Evolutionary conservation across 2,797 vertebrate species (phyloP), one percentile per base, ranked within the genome.

Genomic region (Gallinago stenura): DNA sequence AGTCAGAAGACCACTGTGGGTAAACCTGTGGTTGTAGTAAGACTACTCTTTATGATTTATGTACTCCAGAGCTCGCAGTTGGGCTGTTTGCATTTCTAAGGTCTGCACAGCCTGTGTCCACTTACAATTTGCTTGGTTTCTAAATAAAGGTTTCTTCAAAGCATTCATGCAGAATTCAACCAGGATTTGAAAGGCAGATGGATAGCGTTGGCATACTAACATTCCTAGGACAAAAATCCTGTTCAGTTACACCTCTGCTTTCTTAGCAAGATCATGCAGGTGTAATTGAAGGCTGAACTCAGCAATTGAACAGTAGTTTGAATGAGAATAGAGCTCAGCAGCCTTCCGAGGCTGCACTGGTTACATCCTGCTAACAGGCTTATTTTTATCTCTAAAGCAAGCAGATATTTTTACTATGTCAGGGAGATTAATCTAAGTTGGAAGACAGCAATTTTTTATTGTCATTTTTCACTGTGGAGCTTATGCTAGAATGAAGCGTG

Each of bases 381-480:
- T 96, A 73, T 93, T 96, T 96, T 93, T 91, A 68, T 79, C 90
- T 95, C 68, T 75, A 62, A 90, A 89, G 71, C 7, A 9, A 93
- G 86, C 3, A 2, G 83, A 39, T 93, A 85, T 82, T 95, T 90
- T 87, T 68, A 61, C 75, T 83, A 3, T 77, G 68, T 68, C 78
- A 50, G 64, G 62, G 66, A 85, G 90, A 94, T 82, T 77, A 94
- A 92, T 87, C 71, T 75, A 65, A 89, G 75, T 86, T 87, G 64
- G 86, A 94, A 95, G 53, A 68, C 83, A 75, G 86, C 78, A 83
- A 24, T 77, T 89, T 88, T 92, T 88, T 75, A 58, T 78, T 82
- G 69, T 78, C 28, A 19, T 86, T 95, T 91, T 95, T 88, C 79
- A 79, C 56, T 75, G 64, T 68, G 35, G 77, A 87, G 75, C 64